Base-by-base conservation (phyloP, 2,113 vertebrate species). In the Natator depressus region DNA sequence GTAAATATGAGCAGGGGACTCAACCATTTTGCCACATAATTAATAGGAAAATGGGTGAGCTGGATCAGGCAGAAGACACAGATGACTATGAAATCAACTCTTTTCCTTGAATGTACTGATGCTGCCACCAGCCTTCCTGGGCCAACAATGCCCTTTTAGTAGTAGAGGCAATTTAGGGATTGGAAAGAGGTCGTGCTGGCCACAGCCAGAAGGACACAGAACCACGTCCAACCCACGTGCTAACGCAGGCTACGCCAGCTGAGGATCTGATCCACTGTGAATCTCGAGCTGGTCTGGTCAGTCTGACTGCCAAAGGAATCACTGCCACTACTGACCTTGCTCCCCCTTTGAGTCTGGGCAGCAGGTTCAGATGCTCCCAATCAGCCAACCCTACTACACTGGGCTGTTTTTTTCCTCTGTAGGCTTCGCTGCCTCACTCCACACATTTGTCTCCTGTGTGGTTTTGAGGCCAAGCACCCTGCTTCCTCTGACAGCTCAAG, bases 351-450 rank as follows among this genome's bases (percentile, higher is more conserved):
- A 76, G 51, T 25, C 0, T 57, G 24, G 35, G 6, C 49, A 80
- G 38, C 8, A 38, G 17, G 17, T n/a, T 35, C 80, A 94, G 24
- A 47, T 0, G 5, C 54, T 20, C 12, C 24, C 29, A 72, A 59
- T 29, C 10, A 22, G 47, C 51, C 49, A 78, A 5, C 6, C 3
- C 42, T 65, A 35, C 51, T 13, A 78, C 1, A 8, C 35, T 86
- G 19, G 14, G 57, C 57, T 50, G 35, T 22, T 4, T 57, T 59
- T 51, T 10, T 49, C 7, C 27, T 76, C 59, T 55, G 53, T 51
- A 62, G 10, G 1, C 7, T 12, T 50, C 5, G 7, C 19, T 9
- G 6, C 8, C 86, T 51, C 0, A 0, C 31, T 25, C 76, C 59
- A 50, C 81, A 72, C 72, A 14, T 75, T 55, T 24, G 49, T 19